Percentiles rank a stretch among this genome's conserved stretches.
Evolutionary conservation across 2,888 invertebrate species (phyloP).

Genomic region (Himalopsyche kuldschensis): DNA sequence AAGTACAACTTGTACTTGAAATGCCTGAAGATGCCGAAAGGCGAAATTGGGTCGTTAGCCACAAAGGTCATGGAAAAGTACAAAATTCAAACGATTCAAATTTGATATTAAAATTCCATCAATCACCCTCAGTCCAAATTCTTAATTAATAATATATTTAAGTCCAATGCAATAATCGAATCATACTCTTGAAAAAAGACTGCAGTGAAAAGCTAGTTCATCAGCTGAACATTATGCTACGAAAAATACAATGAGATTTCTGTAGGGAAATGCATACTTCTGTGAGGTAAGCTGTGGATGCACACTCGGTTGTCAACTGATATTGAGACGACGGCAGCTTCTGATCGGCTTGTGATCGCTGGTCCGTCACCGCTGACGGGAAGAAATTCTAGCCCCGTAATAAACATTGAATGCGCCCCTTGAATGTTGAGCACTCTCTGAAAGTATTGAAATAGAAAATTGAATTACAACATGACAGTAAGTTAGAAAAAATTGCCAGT

Average conservation of each 20-base stretch:
- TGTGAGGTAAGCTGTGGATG: constrained; percentile 81
- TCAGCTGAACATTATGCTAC: no score
- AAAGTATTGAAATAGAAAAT: constrained; percentile 40
- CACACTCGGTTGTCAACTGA: constrained; percentile 94
- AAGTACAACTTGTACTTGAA: no score
- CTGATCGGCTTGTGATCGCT: constrained; percentile 71
- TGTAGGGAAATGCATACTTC: constrained; percentile 63
- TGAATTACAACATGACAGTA: not conserved
- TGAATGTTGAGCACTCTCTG: constrained; percentile 81
- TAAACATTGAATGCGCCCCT: constrained; percentile 93
- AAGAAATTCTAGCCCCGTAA: constrained; percentile 93
- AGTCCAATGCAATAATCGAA: no score
- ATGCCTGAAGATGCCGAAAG: no score
- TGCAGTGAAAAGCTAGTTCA: constrained; percentile 12
- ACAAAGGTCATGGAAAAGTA: no score
- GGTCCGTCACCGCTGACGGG: constrained; percentile 73
- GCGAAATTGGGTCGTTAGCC: no score
- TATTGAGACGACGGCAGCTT: constrained; percentile 90
- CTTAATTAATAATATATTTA: no score
- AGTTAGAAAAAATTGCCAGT: not conserved
- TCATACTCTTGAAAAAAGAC: constrained; percentile 21
- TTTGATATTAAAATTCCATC: no score
- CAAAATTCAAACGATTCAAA: no score
- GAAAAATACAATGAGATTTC: no score
- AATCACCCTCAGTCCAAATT: no score